Evolutionary conservation across 2,888 invertebrate genomes (phyloP), one percentile per base, ranked within the genome.

Genomic region (Diaprepes abbreviatus): DNA sequence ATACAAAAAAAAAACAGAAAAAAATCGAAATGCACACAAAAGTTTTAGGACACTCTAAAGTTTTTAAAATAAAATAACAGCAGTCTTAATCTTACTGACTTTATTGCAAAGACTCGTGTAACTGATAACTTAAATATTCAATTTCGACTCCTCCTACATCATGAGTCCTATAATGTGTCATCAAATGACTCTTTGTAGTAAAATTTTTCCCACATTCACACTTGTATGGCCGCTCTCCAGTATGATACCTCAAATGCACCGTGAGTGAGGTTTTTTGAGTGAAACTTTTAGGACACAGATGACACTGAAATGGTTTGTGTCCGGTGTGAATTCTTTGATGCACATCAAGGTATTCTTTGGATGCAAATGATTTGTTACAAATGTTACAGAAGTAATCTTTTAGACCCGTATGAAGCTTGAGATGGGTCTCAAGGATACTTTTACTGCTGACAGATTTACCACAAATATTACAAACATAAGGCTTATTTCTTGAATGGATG

Each of bases 251-350:
- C 35, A 84, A 83, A 75, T 89, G 89, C 1, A 87, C 84, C 0
- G 87, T 87, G 35, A 89, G 74, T 0, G 88, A 87, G 63, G 86
- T 87, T 73, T 86, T 86, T 70, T 89, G 86, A 43, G 88, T 88
- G 74, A 89, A 89, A 0, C 85, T 80, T 74, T 89, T 89, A 33
- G 86, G 86, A 70, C 89, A 89, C 67, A 85, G 82, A 3, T 86
- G 85, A 72, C 89, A 89, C 36, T 86, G 84, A 50, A 85, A 88
- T 2, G 89, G 89, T 58, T 88, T 83, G 0, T 87, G 82, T 1
- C 88, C 87, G 1, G 86, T 86, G 66, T 89, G 89, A 0, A 84
- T 86, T 0, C 89, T 85, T 81, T 86, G 86, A 62, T 89, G 89
- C 0, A 86, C 83, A 31, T 84, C 85, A 57, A 89, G 74, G 14